Conservation (phyloP, 2,113 vertebrate genomes). For the Vulpes vulpes region DNA sequence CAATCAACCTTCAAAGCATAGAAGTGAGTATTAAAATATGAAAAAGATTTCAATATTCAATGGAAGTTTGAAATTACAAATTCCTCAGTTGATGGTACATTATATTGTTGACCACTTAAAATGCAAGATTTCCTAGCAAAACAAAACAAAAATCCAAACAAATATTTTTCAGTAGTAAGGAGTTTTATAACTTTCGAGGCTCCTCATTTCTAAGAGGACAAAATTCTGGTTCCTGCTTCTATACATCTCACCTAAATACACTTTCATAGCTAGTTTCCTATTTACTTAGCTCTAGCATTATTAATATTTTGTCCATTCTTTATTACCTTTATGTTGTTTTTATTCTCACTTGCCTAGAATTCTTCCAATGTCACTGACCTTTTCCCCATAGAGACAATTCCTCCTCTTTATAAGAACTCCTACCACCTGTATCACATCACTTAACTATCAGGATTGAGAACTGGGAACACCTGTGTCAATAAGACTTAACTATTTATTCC, state of each 20-base stretch:
- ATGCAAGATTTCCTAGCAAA: slow-evolving; percentile 23
- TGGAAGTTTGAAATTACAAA: neutral
- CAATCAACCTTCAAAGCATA: neutral
- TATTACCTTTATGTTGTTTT: neutral
- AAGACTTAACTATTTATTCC: neutral
- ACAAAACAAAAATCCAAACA: neutral
- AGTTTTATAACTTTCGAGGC: neutral
- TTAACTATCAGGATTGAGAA: neutral
- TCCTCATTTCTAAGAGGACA: neutral
- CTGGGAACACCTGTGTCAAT: neutral
- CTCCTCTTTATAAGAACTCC: neutral
- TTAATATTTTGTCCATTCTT: neutral
- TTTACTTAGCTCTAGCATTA: neutral
- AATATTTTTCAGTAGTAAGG: neutral
- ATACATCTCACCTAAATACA: neutral
- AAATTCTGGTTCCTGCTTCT: neutral
- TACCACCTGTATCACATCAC: neutral
- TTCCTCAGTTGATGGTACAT: neutral
- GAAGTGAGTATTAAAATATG: neutral
- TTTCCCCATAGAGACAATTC: neutral
- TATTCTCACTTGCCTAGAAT: neutral
- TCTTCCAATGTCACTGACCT: neutral
- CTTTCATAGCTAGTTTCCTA: neutral
- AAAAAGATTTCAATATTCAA: neutral
- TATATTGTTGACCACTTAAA: neutral